Evolutionary conservation across 2,888 invertebrate genomes (phyloP), one percentile per base, ranked within the genome.

Genomic region (Eledona agricola): DNA sequence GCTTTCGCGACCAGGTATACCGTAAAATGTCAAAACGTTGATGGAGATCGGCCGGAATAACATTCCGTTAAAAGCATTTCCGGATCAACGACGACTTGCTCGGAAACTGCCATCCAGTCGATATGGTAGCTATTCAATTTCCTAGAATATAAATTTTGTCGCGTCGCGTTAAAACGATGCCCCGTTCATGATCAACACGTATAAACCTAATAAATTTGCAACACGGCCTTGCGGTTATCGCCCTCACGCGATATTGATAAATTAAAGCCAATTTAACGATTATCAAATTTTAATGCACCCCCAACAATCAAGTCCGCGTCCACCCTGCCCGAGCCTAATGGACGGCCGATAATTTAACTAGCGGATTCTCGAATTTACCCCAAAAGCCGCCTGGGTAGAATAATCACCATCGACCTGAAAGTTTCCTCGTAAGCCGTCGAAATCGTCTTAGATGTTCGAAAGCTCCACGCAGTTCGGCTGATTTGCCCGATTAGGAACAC

Each of bases 11-110:
- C 26, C 53, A 56, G 54, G 55, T 56, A 50, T 57, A 59, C 65
- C 67, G 69, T 71, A 71, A 71, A 72, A 70, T 64, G 71, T 70
- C 71, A 71, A 70, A 72, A 71, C 64, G 66, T 56, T 71, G 71
- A 70, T 70, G 69, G 71, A 71, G 70, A 71, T 69, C 66, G 66
- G 66, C 59, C 60, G 64, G 65, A 66, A 72, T 69, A 71, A 72
- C 72, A 71, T 71, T 72, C 69, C 67, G 67, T 65, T 71, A 72
- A 72, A 72, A 73, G 73, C 72, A 70, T 72, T 73, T 73, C 71
- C 68, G 68, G 71, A 71, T 72, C 72, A 69, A 57, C 69, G 63
- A 61, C 49, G 60, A 54, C 57, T 56, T 56, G 55, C 57, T 51
- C 47, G 42, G 59, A 60, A 67, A 64, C 65, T 59, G 62, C 58